Evolutionary conservation across 1,140 invertebrate genomes (phyloP), one percentile per base, ranked within the genome.

Genomic region (Brachystomella parvula): DNA sequence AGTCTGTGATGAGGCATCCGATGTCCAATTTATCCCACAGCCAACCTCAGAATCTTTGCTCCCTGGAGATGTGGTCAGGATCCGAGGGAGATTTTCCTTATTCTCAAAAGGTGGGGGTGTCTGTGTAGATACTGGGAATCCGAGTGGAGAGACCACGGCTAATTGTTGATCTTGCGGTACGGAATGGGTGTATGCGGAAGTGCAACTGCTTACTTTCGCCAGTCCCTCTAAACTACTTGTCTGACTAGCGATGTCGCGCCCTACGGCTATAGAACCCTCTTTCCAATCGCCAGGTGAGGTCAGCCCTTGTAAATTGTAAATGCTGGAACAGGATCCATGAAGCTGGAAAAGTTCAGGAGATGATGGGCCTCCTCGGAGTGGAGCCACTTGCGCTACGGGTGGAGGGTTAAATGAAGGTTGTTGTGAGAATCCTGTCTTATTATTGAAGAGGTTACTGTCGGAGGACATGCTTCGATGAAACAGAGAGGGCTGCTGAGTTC

Each of bases 371-470:
- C 65, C 71, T 6, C 71, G 61, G 2, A 72, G 64, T 26, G 71
- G 71, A 30, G 71, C 71, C 2, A 72, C 71, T 72, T 72, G 71
- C 19, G 71, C 71, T 21, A 72, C 64, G 1, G 71, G 71, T 3
- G 71, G 71, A 32, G 72, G 70, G 47, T 65, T 68, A 29, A 67
- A 44, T 0, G 70, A 66, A 24, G 53, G 12, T 12, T n/a, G 53
- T 58, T 71, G 72, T 1, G 70, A 64, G 32, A 67, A 67, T 2
- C 67, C 67, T 44, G 68, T 72, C 47, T 73, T 73, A 47, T 73
- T 73, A 62, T 73, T 73, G 61, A 70, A 69, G 0, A 73, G 57
- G 47, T 73, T 72, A 62, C 63, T 67, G 47, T 72, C 72, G 49
- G 68, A 69, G 24, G 63, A 66, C 31, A 70, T 68, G 56, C 67